Percentiles rank a stretch among this genome's conserved stretches.
Evolutionary conservation across 1,140 invertebrate species (phyloP).

Genomic region (Megathymus violae): DNA sequence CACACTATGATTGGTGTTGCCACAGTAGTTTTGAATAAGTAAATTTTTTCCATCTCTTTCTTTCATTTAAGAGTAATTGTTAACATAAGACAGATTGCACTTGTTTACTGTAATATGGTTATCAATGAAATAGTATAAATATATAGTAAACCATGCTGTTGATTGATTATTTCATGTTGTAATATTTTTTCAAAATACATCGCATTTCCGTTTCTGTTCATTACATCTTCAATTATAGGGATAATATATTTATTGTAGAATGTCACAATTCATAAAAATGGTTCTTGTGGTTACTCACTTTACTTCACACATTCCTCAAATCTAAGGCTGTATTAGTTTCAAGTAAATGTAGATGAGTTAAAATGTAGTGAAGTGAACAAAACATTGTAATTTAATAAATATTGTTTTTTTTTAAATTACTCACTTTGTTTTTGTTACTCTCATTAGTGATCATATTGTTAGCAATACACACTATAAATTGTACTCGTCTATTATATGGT

Average conservation of each 20-base stretch:
- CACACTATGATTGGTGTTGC: slow-evolving; percentile 37
- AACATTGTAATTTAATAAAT: slow-evolving; percentile 74
- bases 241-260: slow-evolving; percentile 41
- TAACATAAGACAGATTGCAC: slow-evolving; percentile 25
- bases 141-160: not conserved
- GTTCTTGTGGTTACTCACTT: slow-evolving; percentile 41
- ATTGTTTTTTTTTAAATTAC: slow-evolving; percentile 56
- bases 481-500: not conserved
- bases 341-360: slow-evolving; percentile 50
- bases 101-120: slow-evolving; percentile 22
- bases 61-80: slow-evolving; percentile 36
- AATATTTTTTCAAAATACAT: too few relatives aligned
- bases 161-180: not conserved
- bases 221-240: slow-evolving; percentile 43
- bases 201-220: too few relatives aligned
- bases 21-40: slow-evolving; percentile 23
- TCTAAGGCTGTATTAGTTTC: slow-evolving; percentile 69
- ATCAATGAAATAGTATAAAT: not conserved
- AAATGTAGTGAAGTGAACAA: slow-evolving; percentile 64
- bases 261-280: slow-evolving; percentile 46
- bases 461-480: not conserved
- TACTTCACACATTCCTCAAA: slow-evolving; percentile 70
- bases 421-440: slow-evolving; percentile 37
- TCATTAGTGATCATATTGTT: slow-evolving; percentile 14
- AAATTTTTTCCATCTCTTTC: slow-evolving; percentile 27